Base-by-base conservation (phyloP, 2,797 vertebrate genomes). In the Ctenochaetus hawaiiensis region DNA sequence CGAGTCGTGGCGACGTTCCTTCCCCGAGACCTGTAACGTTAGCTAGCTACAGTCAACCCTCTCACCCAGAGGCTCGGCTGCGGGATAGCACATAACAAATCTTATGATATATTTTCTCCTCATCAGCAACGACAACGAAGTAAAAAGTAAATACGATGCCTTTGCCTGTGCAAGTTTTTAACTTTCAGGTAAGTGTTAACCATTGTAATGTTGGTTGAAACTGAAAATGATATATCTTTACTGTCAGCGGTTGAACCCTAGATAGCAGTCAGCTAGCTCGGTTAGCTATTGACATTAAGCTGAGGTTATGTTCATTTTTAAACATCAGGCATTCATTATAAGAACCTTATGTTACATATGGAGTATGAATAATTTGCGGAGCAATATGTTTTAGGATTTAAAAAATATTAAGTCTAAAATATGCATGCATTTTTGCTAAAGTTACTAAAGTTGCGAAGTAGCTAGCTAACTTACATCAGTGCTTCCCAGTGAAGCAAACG, bases 101-200 rank as follows among this genome's bases (percentile, higher is more conserved):
- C 63, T 11, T 37, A 65, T 67, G 53, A 34, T 43, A 37, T 0
- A 61, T 17, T 14, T 8, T 2, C 56, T n/a, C 13, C 41, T 5
- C 17, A 45, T 68, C 67, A 20, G 51, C 39, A 80, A 22, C 20
- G 1, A 51, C 49, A 43, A 57, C 67, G 84, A 77, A 53, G 75
- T 83, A 51, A 72, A 6, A 67, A 7, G 44, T 6, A 17, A 43
- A 39, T 6, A 77, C 90, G 91, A 97, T 98, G 97, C 96, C 97
- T 92, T 88, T 97, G 82, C 97, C 97, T 47, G 96, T 98, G 58
- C 97, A 97, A 90, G 96, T 97, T 80, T 97, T 97, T 80, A 98
- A 97, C 93, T 93, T 97, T 84, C 97, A 97, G 97, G 97, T 97
- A 74, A 95, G 90, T 41, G 5, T 9, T 16, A 8, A 6, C 12